These are phyloP conservation scores for Deilephila porcellus DNA, from an alignment of 2,888 invertebrate genomes.

Conservation along the genomic window DNA sequence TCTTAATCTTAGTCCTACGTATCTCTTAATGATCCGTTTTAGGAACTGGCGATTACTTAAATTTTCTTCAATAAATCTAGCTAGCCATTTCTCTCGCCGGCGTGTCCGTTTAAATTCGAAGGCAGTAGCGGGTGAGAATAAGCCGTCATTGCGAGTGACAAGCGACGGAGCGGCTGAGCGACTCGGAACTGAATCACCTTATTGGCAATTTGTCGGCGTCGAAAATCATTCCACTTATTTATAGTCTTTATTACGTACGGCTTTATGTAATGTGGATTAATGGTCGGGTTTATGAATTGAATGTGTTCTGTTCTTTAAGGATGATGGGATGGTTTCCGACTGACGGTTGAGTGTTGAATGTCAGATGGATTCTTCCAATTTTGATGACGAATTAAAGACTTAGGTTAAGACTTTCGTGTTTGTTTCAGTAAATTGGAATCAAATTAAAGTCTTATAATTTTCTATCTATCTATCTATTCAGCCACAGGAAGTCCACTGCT, in stretches of 20 bases:
- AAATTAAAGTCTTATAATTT: too few species aligned
- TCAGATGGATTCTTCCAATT: background rate
- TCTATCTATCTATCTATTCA: too few species aligned
- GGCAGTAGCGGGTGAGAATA: slow-evolving; percentile 31
- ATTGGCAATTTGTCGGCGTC: slow-evolving; percentile 58
- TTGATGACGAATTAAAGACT: too few species aligned
- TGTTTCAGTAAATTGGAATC: too few species aligned
- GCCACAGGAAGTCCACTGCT: too few species aligned
- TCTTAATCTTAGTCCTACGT: too few species aligned
- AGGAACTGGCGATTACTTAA: too few species aligned
- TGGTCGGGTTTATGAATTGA: background rate
- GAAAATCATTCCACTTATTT: slow-evolving; percentile 29
- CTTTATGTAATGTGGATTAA: slow-evolving; percentile 1
- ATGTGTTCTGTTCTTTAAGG: background rate
- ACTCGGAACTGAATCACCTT: slow-evolving; percentile 44
- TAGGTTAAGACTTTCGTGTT: too few species aligned
- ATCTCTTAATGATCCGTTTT: too few species aligned
- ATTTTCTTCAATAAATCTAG: too few species aligned
- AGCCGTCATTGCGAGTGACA: slow-evolving; percentile 41
- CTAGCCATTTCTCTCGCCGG: background rate
- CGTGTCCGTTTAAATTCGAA: slow-evolving; percentile 16
- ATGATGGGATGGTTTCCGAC: background rate
- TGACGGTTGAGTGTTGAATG: background rate
- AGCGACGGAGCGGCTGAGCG: slow-evolving; percentile 39
- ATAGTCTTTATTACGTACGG: slow-evolving; percentile 6